Evolutionary conservation across 1,140 invertebrate species (phyloP).

Genomic region (Rhagoletis zephyria): DNA sequence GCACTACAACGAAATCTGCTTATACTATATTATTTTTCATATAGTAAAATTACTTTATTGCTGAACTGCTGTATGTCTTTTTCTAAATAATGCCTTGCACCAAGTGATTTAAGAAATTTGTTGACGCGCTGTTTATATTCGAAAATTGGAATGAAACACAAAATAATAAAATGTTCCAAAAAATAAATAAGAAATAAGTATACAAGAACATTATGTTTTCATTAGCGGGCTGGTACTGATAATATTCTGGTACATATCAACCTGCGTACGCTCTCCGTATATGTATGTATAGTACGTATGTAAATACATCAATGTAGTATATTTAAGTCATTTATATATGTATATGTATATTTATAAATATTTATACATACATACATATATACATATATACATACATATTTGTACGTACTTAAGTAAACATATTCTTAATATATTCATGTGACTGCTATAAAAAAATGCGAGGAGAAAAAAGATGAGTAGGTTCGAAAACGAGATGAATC

Average conservation of each 20-base stretch:
- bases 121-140: constrained; percentile 30
- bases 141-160: neutral
- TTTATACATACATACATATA: neutral
- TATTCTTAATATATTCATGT: neutral
- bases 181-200: neutral
- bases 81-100: neutral
- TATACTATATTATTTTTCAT: too few species aligned
- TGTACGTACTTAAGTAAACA: neutral
- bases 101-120: neutral
- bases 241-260: constrained; percentile 3
- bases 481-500: neutral
- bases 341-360: neutral
- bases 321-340: neutral
- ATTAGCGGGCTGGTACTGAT: neutral
- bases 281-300: neutral
- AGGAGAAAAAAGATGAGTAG: neutral
- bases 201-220: neutral
- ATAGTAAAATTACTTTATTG: neutral
- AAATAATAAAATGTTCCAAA: neutral
- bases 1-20: too few species aligned
- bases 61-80: neutral
- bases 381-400: neutral
- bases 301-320: neutral
- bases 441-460: neutral
- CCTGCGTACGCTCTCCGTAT: neutral